Percentiles rank a stretch among this genome's conserved stretches.
phyloP scores from a whole-genome alignment of 1,140 invertebrate genomes.

The Pseudoatta argentina region DNA sequence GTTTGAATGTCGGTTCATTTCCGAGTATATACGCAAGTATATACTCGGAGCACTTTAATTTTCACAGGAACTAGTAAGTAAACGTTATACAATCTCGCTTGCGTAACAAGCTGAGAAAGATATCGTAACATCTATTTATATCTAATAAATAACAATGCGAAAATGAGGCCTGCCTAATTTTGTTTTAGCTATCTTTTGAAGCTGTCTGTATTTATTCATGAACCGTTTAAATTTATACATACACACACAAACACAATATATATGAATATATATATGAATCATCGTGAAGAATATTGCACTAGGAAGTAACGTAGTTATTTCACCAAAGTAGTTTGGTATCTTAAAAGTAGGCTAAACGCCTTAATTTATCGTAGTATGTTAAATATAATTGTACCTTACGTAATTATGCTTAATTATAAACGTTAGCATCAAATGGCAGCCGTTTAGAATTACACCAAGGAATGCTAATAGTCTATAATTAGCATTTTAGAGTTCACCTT shows the following conservation, averaged over 20 bases:
- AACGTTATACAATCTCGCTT: slow-evolving; percentile 23
- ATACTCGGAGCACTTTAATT: background rate
- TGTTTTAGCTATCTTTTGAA: background rate
- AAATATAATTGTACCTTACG: slow-evolving; percentile 13
- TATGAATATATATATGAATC: background rate
- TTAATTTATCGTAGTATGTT: slow-evolving; percentile 1
- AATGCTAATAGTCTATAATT: background rate
- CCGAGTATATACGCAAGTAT: background rate
- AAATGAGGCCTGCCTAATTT: background rate
- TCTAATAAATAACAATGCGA: background rate
- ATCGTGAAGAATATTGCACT: background rate
- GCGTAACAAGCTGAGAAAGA: background rate
- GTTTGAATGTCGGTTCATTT: slow-evolving; percentile 1
- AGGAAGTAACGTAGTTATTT: background rate
- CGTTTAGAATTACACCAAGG: background rate
- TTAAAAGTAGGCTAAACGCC: slow-evolving; percentile 11
- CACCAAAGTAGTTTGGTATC: background rate
- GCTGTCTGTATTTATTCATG: background rate
- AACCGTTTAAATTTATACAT: background rate
- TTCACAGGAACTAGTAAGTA: slow-evolving; percentile 1
- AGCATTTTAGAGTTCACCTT: slow-evolving; percentile 13
- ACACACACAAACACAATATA: too few relatives aligned
- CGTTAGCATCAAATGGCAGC: background rate
- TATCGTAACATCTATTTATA: slow-evolving; percentile 20
- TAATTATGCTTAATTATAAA: slow-evolving; percentile 39